phyloP scores from a whole-genome alignment of 2,888 invertebrate species.

The Diadegma fenestrale region DNA sequence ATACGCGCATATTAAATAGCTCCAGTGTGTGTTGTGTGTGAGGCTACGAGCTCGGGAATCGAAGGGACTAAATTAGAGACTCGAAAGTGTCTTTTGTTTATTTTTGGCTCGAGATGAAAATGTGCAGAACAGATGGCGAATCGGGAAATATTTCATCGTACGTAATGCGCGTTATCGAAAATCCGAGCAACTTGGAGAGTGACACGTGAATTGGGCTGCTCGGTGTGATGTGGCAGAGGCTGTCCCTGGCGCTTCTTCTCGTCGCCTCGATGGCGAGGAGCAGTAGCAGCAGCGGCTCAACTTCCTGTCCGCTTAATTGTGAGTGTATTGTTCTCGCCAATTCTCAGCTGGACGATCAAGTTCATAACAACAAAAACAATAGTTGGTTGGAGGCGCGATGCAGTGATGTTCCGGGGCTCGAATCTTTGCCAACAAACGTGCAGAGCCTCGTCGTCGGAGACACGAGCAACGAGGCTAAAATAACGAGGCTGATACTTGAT shows the following conservation, averaged over 20 bases:
- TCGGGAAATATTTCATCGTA: slow-evolving; percentile 19
- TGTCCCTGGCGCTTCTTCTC: slow-evolving; percentile 78
- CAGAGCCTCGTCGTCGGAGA: slow-evolving; percentile 70
- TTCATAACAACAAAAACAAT: slow-evolving; percentile 3
- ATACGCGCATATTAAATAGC: neutral
- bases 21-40: slow-evolving; percentile 15
- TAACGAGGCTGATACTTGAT: slow-evolving; percentile 66
- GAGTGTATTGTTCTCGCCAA: slow-evolving; percentile 70
- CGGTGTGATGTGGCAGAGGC: slow-evolving; percentile 79
- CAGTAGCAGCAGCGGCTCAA: slow-evolving; percentile 55
- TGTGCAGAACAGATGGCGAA: neutral
- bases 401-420: slow-evolving; percentile 65
- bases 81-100: slow-evolving; percentile 3
- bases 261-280: slow-evolving; percentile 83
- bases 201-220: slow-evolving; percentile 56
- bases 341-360: neutral
- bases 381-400: slow-evolving; percentile 68
- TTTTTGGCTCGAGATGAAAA: slow-evolving; percentile 18
- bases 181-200: slow-evolving; percentile 38
- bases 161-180: slow-evolving; percentile 39
- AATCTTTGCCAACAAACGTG: slow-evolving; percentile 64
- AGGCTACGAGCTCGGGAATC: neutral
- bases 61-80: neutral
- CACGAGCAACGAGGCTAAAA: slow-evolving; percentile 69
- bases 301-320: slow-evolving; percentile 81